A percentile compares a stretch with the other conserved stretches of the same genome.
phyloP scores from a whole-genome alignment of 2,797 vertebrate species.

The Enteromius mattozi region DNA sequence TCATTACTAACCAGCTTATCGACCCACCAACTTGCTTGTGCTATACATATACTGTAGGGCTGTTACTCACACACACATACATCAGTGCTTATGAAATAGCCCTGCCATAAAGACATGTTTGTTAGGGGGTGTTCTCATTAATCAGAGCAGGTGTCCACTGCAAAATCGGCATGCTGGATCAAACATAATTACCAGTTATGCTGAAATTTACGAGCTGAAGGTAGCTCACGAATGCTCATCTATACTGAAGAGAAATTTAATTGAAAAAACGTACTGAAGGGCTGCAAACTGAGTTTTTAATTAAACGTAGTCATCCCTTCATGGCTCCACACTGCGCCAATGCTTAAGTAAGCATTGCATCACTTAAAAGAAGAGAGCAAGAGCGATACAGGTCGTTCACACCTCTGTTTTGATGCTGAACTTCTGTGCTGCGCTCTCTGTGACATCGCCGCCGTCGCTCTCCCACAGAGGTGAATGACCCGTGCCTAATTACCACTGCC shows the following conservation, averaged over 20 bases:
- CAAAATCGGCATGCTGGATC: constrained; percentile 41
- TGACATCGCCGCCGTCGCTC: constrained; percentile 20
- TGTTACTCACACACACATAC: constrained; percentile 2
- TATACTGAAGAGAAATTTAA: constrained; percentile 36
- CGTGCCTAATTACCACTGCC: constrained; percentile 34
- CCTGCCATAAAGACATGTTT: constrained; percentile 26
- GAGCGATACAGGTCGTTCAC: background rate
- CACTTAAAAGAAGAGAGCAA: constrained; percentile 18
- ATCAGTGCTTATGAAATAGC: constrained; percentile 32
- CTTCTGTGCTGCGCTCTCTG: background rate
- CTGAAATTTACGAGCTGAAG: constrained; percentile 34
- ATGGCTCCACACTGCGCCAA: constrained; percentile 27
- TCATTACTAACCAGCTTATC: constrained; percentile 38
- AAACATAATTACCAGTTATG: constrained; percentile 48
- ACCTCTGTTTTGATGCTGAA: constrained; percentile 4
- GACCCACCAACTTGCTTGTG: constrained; percentile 20
- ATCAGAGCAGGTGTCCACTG: constrained; percentile 25
- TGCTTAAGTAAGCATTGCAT: constrained; percentile 47
- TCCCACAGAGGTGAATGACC: constrained; percentile 47
- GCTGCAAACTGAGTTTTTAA: constrained; percentile 53
- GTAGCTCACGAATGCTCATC: constrained; percentile 21
- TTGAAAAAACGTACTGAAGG: constrained; percentile 36
- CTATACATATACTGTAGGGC: background rate
- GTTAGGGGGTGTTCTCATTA: constrained; percentile 30
- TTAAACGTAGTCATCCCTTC: constrained; percentile 40